A percentile compares a stretch with the other conserved stretches of the same genome.
Conservation (phyloP, 2,797 vertebrate genomes). For the Myotis vivesi region DNA sequence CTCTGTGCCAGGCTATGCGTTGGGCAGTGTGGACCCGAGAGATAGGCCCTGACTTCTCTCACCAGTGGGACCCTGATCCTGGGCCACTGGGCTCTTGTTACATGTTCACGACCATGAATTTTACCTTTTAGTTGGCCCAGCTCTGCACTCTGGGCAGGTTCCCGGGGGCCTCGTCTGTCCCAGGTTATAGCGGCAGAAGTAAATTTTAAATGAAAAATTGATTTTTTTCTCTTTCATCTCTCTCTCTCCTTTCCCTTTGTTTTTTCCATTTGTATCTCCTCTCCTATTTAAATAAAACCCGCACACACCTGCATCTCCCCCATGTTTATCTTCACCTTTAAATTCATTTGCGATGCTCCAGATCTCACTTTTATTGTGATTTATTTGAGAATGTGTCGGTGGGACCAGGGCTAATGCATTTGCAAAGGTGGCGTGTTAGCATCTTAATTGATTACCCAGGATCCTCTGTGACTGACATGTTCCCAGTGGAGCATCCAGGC, state of each 20-base stretch:
- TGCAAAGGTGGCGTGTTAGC: conserved; percentile 67
- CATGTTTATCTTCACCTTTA: conserved; percentile 70
- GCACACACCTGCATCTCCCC: background rate
- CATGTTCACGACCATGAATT: background rate
- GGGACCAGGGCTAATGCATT: conserved; percentile 71
- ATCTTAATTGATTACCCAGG: conserved; percentile 76
- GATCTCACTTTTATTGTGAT: conserved; percentile 40
- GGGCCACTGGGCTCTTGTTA: background rate
- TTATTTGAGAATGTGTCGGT: conserved; percentile 76
- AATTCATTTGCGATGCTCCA: conserved; percentile 74
- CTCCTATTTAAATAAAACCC: conserved; percentile 44
- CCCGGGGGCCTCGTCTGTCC: background rate
- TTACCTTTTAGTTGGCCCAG: background rate
- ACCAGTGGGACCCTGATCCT: background rate
- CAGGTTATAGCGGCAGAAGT: background rate
- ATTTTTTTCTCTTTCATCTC: background rate
- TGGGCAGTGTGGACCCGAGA: background rate
- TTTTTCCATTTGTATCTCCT: background rate
- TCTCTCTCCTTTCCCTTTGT: background rate
- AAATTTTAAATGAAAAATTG: conserved; percentile 26
- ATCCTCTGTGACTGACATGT: conserved; percentile 60
- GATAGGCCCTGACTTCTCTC: background rate
- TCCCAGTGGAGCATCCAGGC: conserved; percentile 44
- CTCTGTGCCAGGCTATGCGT: background rate
- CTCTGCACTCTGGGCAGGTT: accelerated